Evolutionary conservation across 1,140 invertebrate genomes (phyloP), one percentile per base, ranked within the genome.

Genomic region (Oscheius sp.): DNA sequence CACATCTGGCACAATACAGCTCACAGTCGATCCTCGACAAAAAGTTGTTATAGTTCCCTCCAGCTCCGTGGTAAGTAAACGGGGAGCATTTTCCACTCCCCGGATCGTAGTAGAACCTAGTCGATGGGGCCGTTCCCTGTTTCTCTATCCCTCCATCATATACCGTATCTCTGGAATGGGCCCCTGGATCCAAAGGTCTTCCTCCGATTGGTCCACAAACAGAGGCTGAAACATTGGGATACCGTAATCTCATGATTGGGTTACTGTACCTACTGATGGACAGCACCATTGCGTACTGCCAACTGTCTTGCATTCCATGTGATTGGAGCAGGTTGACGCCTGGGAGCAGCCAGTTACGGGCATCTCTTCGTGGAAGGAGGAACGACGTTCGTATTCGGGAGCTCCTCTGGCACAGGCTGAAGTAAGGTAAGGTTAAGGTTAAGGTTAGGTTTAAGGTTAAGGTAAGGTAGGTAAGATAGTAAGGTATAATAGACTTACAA

Each of bases 11-110:
- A 64, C 75, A 76, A 49, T 55, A 76, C 3, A 76, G 52, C 26
- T 77, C 75, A 45, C 75, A 77, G 29, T 77, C 75, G 15, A 76
- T 71, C 36, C 74, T 74, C 0, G 81, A 79, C 7, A 68, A 46
- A 49, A 85, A 85, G 58, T 78, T 80, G 67, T 86, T 86, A 4
- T 78, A 75, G 70, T 86, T 86, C 4, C 85, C 85, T 4, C 72
- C 74, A 70, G 84, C 85, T 23, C 85, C 85, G 3, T 81, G 75
- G 71, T 85, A 86, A 13, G 78, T 77, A 68, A 86, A 86, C 1
- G 36, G 35, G 36, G 81, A 70, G 72, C 85, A 86, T 20, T 75
- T 69, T 13, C 77, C 76, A 7, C 77, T 81, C 23, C 78, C 71
- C n/a, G 76, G 59, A 72, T 85, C 80, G 68, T 80, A 86, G 73